phyloP scores from a whole-genome alignment of 2,797 vertebrate species.

The Danio jaintianensis region DNA sequence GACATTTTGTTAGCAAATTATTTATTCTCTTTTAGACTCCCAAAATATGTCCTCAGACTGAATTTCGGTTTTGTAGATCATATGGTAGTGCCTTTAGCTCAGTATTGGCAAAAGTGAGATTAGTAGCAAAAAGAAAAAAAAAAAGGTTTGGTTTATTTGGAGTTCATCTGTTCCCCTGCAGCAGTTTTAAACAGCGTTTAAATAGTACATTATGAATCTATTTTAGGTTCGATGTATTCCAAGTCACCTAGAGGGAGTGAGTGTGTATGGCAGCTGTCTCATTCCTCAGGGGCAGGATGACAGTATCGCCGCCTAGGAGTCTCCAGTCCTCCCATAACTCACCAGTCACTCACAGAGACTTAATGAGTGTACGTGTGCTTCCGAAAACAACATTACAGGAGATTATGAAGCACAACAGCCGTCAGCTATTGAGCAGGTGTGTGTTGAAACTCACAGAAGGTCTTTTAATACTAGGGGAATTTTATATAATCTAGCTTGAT shows the following conservation, averaged over 20 bases:
- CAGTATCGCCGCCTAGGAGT: constrained; percentile 64
- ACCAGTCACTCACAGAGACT: constrained; percentile 48
- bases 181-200: constrained; percentile 34
- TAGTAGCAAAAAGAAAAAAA: neutral
- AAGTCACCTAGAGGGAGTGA: constrained; percentile 40
- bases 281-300: constrained; percentile 76
- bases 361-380: constrained; percentile 29
- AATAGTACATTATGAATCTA: constrained; percentile 44
- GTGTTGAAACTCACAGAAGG: constrained; percentile 2
- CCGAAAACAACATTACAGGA: constrained; percentile 8
- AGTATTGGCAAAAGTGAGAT: constrained; percentile 18
- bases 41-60: constrained; percentile 1
- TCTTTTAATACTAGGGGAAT: constrained; percentile 26
- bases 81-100: constrained; percentile 40
- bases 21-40: neutral
- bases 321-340: constrained; percentile 72
- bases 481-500: too few relatives aligned
- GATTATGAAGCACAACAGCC: constrained; percentile 2
- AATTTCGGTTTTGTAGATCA: constrained; percentile 21
- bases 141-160: constrained; percentile 22
- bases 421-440: too few relatives aligned
- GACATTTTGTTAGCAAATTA: neutral
- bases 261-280: constrained; percentile 76
- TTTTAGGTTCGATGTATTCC: constrained; percentile 23
- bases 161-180: constrained; percentile 18